These are phyloP conservation scores for Cryptus viduatorius DNA, from an alignment of 2,888 invertebrate genomes.

Conservation along the genomic window DNA sequence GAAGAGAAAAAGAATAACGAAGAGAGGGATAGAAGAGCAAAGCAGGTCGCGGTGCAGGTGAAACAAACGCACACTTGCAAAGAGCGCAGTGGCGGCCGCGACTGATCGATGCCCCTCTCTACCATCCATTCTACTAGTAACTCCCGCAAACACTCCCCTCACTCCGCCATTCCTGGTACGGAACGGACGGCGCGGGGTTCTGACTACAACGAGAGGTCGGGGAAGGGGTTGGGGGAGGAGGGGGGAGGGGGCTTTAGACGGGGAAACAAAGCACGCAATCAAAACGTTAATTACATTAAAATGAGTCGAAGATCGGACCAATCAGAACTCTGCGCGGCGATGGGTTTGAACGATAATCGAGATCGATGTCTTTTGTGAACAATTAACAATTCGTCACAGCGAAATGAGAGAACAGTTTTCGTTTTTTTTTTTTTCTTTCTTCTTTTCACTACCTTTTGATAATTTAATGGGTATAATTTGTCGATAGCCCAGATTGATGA, in stretches of 20 bases:
- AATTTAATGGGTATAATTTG: not conserved
- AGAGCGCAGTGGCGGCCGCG: constrained; percentile 69
- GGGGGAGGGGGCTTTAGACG: constrained; percentile 70
- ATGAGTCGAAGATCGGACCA: constrained; percentile 83
- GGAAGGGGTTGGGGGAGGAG: constrained; percentile 35
- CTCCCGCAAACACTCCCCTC: constrained; percentile 26
- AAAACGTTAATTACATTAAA: constrained; percentile 85
- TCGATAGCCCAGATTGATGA: not conserved
- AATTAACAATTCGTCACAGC: constrained; percentile 34
- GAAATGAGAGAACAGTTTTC: constrained; percentile 20
- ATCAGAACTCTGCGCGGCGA: constrained; percentile 74
- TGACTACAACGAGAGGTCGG: constrained; percentile 35
- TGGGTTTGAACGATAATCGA: constrained; percentile 70
- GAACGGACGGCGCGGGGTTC: constrained; percentile 64
- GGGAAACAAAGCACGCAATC: constrained; percentile 83
- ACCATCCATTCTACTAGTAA: constrained; percentile 59
- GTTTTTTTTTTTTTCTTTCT: not conserved
- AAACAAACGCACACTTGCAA: constrained; percentile 61
- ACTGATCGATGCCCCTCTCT: constrained; percentile 79
- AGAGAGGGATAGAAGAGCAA: constrained; percentile 34
- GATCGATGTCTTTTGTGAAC: constrained; percentile 56
- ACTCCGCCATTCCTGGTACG: constrained; percentile 37
- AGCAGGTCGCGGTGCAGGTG: constrained; percentile 56
- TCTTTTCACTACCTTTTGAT: not conserved
- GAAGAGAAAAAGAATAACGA: constrained; percentile 17